Evolutionary conservation across 2,888 invertebrate species (phyloP).

Genomic region (Nesidiocoris tenuis): DNA sequence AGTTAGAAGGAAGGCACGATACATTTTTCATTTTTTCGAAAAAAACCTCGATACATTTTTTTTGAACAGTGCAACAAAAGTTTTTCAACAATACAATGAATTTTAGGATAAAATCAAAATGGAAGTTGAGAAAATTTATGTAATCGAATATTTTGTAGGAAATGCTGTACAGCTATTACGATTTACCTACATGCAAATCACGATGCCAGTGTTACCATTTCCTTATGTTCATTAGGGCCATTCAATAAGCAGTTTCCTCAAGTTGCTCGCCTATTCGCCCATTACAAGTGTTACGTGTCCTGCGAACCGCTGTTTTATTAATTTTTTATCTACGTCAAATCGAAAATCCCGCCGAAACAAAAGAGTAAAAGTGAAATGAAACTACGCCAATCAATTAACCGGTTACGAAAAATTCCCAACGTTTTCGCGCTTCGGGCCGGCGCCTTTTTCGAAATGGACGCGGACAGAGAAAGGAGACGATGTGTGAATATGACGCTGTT

Average conservation of each 20-base stretch:
- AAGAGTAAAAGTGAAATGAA: neutral
- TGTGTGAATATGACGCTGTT: neutral
- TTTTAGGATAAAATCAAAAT: too few relatives aligned
- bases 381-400: neutral
- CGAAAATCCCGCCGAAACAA: neutral
- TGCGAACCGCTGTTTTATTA: neutral
- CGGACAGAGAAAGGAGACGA: neutral
- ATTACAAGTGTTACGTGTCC: neutral
- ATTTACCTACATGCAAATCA: too few relatives aligned
- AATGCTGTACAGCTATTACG: too few relatives aligned
- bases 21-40: too few relatives aligned
- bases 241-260: neutral
- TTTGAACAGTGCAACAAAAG: too few relatives aligned
- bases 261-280: neutral
- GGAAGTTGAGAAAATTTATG: too few relatives aligned
- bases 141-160: too few relatives aligned
- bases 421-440: neutral
- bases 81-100: too few relatives aligned
- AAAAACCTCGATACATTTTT: too few relatives aligned
- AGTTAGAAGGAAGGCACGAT: too few relatives aligned
- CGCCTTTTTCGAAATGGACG: neutral
- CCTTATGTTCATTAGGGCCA: too few relatives aligned
- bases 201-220: too few relatives aligned
- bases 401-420: neutral
- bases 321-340: neutral